Evolutionary conservation across 2,797 vertebrate species (phyloP).

Genomic region (Tadarida brasiliensis): DNA sequence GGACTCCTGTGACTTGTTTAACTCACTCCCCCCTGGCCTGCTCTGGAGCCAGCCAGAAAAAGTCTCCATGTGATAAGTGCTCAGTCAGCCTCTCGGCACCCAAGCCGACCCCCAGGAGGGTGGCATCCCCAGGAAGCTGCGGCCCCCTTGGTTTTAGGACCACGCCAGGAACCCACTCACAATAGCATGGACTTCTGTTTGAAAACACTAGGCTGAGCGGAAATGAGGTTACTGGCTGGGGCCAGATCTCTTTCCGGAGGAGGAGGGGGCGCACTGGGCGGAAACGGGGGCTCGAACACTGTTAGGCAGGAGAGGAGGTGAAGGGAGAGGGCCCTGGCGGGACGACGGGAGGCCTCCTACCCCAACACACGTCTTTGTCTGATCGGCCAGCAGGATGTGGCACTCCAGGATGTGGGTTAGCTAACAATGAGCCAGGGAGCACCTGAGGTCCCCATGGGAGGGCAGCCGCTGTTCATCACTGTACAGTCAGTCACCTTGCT

Average conservation of each 20-base stretch:
- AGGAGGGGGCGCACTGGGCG: neutral
- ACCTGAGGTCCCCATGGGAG: neutral
- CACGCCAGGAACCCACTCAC: conserved; percentile 61
- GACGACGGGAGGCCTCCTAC: neutral
- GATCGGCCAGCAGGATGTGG: neutral
- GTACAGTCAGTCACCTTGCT: neutral
- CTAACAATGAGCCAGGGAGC: neutral
- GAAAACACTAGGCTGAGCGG: conserved; percentile 75
- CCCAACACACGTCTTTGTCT: neutral
- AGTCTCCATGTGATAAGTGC: accelerated
- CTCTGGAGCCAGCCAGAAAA: neutral
- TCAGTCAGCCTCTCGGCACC: neutral
- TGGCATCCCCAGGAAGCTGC: neutral
- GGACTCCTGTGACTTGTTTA: accelerated
- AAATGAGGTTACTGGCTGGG: conserved; percentile 77
- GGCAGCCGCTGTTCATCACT: no score
- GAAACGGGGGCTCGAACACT: conserved; percentile 54
- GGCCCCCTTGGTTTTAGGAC: neutral
- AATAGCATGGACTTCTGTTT: conserved; percentile 65
- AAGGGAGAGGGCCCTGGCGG: neutral
- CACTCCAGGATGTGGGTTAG: neutral
- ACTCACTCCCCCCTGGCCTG: neutral
- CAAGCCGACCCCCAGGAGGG: neutral
- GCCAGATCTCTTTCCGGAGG: conserved; percentile 77
- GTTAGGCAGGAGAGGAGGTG: neutral